Evolutionary conservation across 2,113 vertebrate species (phyloP).

Genomic region (Grammomys surdaster): DNA sequence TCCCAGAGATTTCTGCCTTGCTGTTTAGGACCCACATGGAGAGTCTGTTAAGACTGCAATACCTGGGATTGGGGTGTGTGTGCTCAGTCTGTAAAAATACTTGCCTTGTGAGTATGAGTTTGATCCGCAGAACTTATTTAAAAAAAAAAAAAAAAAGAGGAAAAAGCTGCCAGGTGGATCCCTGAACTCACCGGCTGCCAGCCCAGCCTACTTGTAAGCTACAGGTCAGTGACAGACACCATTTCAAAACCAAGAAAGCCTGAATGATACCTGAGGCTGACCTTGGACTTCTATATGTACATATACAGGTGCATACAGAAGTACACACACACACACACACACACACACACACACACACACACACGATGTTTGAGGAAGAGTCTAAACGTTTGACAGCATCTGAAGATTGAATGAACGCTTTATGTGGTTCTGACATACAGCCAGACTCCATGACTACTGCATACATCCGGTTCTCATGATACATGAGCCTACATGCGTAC

Average conservation of each 20-base stretch:
- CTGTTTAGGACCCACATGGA: background rate
- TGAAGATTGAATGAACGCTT: background rate
- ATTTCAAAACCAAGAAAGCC: background rate
- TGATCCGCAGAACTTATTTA: background rate
- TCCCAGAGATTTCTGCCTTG: background rate
- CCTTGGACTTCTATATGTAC: background rate
- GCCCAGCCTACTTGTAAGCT: background rate
- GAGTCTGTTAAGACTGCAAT: background rate
- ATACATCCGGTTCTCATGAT: background rate
- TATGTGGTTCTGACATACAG: background rate
- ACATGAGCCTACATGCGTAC: background rate
- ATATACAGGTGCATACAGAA: background rate
- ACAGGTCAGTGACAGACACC: background rate
- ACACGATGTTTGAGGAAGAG: background rate
- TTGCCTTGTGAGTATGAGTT: background rate
- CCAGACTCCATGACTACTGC: background rate
- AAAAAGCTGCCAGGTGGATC: background rate
- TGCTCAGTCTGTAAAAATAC: background rate
- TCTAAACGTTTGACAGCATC: background rate
- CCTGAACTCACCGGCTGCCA: background rate
- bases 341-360: background rate
- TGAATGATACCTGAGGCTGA: background rate
- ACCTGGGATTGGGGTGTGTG: too few relatives aligned
- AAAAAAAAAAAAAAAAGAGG: background rate
- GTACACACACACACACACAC: background rate